Conservation (phyloP, 2,888 invertebrate species). For the Drosophila trichaetosa region DNA sequence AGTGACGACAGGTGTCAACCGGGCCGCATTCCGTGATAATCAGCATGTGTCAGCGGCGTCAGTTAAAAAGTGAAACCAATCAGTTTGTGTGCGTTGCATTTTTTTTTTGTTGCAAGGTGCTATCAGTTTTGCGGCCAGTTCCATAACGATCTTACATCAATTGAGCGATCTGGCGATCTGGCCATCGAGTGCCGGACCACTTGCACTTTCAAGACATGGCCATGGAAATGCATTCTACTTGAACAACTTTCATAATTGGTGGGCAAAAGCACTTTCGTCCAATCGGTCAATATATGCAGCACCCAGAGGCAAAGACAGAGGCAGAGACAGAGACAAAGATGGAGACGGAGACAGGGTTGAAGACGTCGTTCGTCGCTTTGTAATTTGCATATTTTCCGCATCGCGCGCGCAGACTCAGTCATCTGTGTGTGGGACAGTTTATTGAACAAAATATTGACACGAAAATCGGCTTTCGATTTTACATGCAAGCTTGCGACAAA, state of each 20-base stretch:
- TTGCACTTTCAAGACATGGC: conserved; percentile 66
- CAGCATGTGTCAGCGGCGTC: conserved; percentile 17
- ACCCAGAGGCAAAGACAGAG: conserved; percentile 29
- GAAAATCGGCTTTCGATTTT: conserved; percentile 81
- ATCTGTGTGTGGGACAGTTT: conserved; percentile 48
- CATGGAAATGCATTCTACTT: conserved; percentile 55
- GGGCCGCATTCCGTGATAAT: conserved; percentile 31
- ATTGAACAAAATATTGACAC: conserved; percentile 79
- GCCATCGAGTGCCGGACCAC: conserved; percentile 55
- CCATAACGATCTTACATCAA: conserved; percentile 72
- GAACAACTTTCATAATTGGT: conserved; percentile 70
- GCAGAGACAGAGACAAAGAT: not conserved
- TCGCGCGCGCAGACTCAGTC: conserved; percentile 58
- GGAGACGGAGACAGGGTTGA: not conserved
- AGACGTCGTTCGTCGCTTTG: conserved; percentile 37
- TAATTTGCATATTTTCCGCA: conserved; percentile 80
- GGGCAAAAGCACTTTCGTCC: conserved; percentile 63
- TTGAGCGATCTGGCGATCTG: conserved; percentile 43
- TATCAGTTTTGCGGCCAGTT: conserved; percentile 31
- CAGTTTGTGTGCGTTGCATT: conserved; percentile 11
- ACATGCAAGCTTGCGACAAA: conserved; percentile 69
- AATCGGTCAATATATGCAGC: conserved; percentile 52
- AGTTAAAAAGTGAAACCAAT: conserved; percentile 53
- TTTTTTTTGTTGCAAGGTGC: conserved; percentile 18
- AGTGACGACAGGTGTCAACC: conserved; percentile 11